These are phyloP conservation scores for Lophura nycthemera DNA, from an alignment of 2,113 vertebrate species.

Conservation along the genomic window DNA sequence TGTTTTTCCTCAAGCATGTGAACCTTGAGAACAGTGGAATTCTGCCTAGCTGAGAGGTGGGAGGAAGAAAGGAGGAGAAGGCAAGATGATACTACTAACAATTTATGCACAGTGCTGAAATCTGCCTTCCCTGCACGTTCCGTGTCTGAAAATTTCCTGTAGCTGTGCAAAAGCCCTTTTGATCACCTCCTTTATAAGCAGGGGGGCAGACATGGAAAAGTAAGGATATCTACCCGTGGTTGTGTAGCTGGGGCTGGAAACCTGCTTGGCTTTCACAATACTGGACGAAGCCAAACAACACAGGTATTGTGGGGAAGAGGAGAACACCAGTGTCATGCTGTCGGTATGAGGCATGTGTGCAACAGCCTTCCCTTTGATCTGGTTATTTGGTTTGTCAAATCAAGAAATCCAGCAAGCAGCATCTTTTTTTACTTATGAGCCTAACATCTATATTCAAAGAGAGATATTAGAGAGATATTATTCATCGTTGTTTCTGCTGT, in stretches of 20 bases:
- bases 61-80: neutral
- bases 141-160: neutral
- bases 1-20: neutral
- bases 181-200: neutral
- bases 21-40: neutral
- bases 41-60: neutral
- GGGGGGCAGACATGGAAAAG: neutral
- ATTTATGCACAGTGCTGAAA: neutral
- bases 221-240: neutral
- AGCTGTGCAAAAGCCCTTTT: neutral
- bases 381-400: neutral
- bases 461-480: neutral
- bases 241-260: neutral
- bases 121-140: neutral
- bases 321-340: neutral
- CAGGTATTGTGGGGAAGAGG: neutral
- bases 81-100: neutral
- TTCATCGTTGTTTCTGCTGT: neutral
- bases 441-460: neutral
- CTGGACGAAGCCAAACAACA: neutral
- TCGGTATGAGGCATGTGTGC: neutral
- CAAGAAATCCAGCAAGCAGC: neutral
- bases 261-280: neutral
- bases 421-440: neutral
- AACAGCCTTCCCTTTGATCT: neutral